Conservation (phyloP, 2,888 invertebrate genomes). For the Bombylius major region DNA sequence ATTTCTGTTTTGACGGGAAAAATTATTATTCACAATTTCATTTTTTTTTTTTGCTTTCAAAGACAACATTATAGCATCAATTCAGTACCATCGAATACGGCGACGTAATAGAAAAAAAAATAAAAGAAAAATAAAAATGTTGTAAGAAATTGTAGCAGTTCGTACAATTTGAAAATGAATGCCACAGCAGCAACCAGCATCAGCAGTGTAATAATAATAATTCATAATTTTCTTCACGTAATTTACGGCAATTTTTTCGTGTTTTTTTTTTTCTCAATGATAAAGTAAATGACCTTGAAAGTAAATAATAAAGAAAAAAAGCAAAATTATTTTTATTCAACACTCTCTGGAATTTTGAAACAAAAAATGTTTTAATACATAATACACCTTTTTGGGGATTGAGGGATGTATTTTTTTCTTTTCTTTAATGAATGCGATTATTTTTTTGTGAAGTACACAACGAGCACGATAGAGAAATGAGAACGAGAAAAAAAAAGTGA, state of each 20-base stretch:
- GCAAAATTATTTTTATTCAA: not conserved
- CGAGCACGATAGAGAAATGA: not conserved
- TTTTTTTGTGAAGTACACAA: not conserved
- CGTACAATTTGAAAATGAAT: not conserved
- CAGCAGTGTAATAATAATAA: not conserved
- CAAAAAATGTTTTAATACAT: too few species aligned
- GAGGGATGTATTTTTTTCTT: too few species aligned
- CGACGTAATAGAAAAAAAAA: not conserved
- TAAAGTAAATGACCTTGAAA: constrained; percentile 7
- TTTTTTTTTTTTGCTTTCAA: too few species aligned
- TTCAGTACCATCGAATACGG: too few species aligned
- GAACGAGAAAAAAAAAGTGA: not conserved
- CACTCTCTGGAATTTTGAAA: too few species aligned
- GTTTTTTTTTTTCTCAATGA: not conserved
- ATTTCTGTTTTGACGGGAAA: not conserved
- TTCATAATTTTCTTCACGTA: constrained; percentile 8
- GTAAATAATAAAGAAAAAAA: constrained; percentile 2
- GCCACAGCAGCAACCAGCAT: not conserved
- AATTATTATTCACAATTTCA: not conserved
- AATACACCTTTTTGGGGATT: too few species aligned
- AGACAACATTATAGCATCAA: too few species aligned
- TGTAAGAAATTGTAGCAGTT: not conserved
- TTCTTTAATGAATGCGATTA: too few species aligned
- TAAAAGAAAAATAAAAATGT: not conserved
- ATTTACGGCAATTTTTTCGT: not conserved